Evolutionary conservation across 2,797 vertebrate species (phyloP), one percentile per base, ranked within the genome.

Genomic region (Eulemur coronatus): DNA sequence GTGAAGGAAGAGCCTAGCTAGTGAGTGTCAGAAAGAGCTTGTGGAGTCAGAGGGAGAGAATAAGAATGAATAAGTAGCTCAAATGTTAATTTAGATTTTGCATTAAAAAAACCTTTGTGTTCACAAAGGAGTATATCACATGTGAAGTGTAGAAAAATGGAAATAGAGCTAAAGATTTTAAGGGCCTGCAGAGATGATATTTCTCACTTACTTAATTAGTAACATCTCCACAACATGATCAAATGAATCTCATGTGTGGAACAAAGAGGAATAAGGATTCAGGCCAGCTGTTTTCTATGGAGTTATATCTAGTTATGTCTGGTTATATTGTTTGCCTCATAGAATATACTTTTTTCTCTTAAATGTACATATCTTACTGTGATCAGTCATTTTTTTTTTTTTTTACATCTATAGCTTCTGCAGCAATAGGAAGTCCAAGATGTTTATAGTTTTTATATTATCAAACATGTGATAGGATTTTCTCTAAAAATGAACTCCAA

Each of bases 371-470:
- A 38, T 92, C 20, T 72, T 75, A 63, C 57, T 80, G 41, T 94
- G 7, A 70, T 75, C 15, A 84, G 30, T 59, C 20, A 72, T 67
- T 35, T 38, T 65, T 92, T 41, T 38, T 38, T 65, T 84, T 52
- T 84, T 52, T 8, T 7, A 91, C 14, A 69, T 48, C 35, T 41
- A 6, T 69, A 67, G 9, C 13, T 91, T 95, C 11, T 61, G 5
- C 2, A 91, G 30, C 5, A 79, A 17, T 63, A 72, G 46, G 9
- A 86, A 76, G 12, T 89, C 57, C 17, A 93, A 82, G 2, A 33
- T 80, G 80, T 41, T 72, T 82, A 52, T 87, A 79, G 46, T 35
- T 94, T 94, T 97, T 93, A 48, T 17, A 46, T 57, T 76, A 87
- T 87, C 52, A 93, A 79, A 50, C 72, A 10, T 84, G 2, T 61